phyloP scores from a whole-genome alignment of 2,888 invertebrate genomes.

The Leptopilina syphax region DNA sequence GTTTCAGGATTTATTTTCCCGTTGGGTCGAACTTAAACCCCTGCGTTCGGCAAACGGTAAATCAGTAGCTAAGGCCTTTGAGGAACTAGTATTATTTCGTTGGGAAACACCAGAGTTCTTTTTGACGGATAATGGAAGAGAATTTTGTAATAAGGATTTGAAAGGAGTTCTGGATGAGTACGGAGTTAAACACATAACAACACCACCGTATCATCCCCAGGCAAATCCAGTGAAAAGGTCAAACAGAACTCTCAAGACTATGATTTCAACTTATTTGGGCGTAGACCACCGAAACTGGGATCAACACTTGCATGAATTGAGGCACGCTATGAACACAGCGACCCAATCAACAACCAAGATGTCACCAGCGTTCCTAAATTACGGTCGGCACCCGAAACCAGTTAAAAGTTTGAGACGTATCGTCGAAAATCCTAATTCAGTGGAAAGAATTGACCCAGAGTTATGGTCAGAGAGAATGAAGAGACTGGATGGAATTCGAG shows the following conservation, averaged over 20 bases:
- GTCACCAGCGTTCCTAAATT: too few relatives aligned
- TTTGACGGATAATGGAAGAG: not conserved
- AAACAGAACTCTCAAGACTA: not conserved
- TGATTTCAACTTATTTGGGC: too few relatives aligned
- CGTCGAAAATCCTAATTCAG: too few relatives aligned
- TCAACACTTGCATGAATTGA: too few relatives aligned
- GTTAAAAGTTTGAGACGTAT: too few relatives aligned
- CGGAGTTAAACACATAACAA: constrained; percentile 8
- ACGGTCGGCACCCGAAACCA: too few relatives aligned
- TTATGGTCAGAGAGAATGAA: too few relatives aligned
- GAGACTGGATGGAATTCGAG: too few relatives aligned
- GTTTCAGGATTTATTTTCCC: not conserved
- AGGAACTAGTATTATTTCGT: not conserved
- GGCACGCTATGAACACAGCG: too few relatives aligned
- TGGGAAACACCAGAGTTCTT: not conserved
- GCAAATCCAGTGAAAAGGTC: not conserved
- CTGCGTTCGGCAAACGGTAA: not conserved
- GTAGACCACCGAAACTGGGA: too few relatives aligned
- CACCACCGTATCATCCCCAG: constrained; percentile 8
- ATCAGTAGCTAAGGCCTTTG: not conserved
- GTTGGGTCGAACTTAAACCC: not conserved
- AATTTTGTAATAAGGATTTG: not conserved
- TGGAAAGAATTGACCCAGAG: too few relatives aligned
- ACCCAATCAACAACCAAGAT: too few relatives aligned
- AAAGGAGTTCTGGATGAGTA: not conserved